These are phyloP conservation scores for Drosophila subsilvestris DNA, from an alignment of 2,888 invertebrate genomes.

Conservation along the genomic window DNA sequence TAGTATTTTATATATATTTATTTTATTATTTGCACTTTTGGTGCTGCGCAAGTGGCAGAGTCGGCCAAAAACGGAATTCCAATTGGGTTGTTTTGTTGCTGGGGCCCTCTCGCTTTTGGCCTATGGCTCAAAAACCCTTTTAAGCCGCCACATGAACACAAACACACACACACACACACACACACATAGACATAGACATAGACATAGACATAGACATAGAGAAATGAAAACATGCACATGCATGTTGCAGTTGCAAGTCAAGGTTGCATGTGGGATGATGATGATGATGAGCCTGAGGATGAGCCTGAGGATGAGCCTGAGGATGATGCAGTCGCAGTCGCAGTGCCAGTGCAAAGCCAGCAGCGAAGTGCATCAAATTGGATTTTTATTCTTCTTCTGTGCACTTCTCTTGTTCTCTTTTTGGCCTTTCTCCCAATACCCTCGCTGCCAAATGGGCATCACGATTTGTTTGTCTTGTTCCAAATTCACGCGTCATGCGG, in stretches of 20 bases:
- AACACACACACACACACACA: not conserved
- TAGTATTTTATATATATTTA: conserved; percentile 62
- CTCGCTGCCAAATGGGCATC: too few species aligned
- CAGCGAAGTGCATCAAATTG: conserved; percentile 66
- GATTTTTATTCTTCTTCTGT: conserved; percentile 23
- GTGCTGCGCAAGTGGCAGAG: conserved; percentile 50
- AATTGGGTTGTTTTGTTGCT: conserved; percentile 8
- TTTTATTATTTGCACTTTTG: conserved; percentile 71
- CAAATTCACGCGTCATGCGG: too few species aligned
- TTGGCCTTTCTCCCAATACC: not conserved
- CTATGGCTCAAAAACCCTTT: conserved; percentile 36
- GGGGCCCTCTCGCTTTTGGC: conserved; percentile 9
- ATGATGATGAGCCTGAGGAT: conserved; percentile 14
- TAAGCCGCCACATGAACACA: conserved; percentile 15
- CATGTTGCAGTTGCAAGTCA: conserved; percentile 33
- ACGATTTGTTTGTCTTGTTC: too few species aligned
- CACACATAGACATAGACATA: not conserved
- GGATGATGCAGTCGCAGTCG: conserved; percentile 28
- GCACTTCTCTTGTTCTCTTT: not conserved
- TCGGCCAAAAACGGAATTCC: conserved; percentile 35
- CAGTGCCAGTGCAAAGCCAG: conserved; percentile 55
- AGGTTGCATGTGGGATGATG: conserved; percentile 22
- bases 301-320: conserved; percentile 24
- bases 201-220: too few species aligned
- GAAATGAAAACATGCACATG: not conserved